Base-by-base conservation (phyloP, 2,113 vertebrate genomes). In the Neolamprologus modestus region DNA sequence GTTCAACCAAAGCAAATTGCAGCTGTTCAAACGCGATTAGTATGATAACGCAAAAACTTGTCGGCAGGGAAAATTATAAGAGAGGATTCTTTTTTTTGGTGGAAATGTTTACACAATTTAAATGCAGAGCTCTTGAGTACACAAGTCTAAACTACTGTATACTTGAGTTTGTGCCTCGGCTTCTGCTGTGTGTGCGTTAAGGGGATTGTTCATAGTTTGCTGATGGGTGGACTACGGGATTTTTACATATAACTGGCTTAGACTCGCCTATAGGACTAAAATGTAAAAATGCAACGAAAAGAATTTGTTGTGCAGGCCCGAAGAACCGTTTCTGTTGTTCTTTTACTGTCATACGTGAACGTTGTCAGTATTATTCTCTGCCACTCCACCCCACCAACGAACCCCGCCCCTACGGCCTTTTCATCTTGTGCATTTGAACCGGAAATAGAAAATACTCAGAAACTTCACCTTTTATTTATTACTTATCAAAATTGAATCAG, bases 11-110 rank as follows among this genome's bases (percentile, higher is more conserved):
- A 95, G 95, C 94, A 95, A 96, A 96, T 96, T 96, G 95, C 94
- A 96, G 95, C 95, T 96, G 96, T 96, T 97, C 94, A 96, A 96
- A 96, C 90, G 88, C 92, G 95, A 96, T 96, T 95, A 96, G 95
- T 92, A 93, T 92, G 95, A 96, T 97, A 96, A 96, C 94, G 33
- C 86, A 85, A 93, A 96, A 96, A 96, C 91, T 92, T 95, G 91
- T 93, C 87, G 89, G 89, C 83, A 87, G 90, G 90, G 89, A 91
- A 92, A 78, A 95, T 94, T 93, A 93, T 92, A 88, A 93, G 88
- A 87, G 79, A 88, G 81, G 76, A 8, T 84, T 57, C 80, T 84
- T 93, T 94, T 94, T 66, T 93, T 95, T 82, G 61, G 71, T 84
- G n/a, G 35, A 88, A 90, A 84, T 96, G 92, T 96, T 96, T 96